A percentile compares a stretch with the other conserved stretches of the same genome.
phyloP scores from a whole-genome alignment of 2,888 invertebrate genomes.

The Agonopterix subpropinquella region DNA sequence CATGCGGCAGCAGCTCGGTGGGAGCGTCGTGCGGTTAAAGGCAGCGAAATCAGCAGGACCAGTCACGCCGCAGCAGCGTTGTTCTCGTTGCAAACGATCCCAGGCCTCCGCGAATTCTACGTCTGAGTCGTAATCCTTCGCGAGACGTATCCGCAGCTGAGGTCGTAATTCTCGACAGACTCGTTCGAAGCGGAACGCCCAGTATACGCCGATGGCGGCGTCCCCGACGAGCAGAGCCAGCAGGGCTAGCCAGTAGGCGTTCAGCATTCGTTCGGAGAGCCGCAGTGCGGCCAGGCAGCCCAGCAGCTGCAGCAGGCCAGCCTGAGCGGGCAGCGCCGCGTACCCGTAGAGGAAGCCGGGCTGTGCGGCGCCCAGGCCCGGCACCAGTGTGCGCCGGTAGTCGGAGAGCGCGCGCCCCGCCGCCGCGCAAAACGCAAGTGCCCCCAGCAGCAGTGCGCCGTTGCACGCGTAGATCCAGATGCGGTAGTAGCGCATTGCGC shows the following conservation, averaged over 20 bases:
- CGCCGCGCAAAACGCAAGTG: conserved; percentile 86
- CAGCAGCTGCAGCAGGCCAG: conserved; percentile 81
- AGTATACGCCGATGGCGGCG: conserved; percentile 88
- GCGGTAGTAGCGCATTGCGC: conserved; percentile 87
- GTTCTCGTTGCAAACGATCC: conserved; percentile 85
- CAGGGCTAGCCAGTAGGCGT: conserved; percentile 89
- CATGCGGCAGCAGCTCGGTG: conserved; percentile 63
- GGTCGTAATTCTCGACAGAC: conserved; percentile 85
- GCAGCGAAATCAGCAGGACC: conserved; percentile 74
- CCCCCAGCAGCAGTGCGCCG: conserved; percentile 88
- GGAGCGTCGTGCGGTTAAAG: conserved; percentile 56
- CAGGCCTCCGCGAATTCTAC: conserved; percentile 84
- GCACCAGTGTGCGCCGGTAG: conserved; percentile 82
- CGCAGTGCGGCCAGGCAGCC: conserved; percentile 89
- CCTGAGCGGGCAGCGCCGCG: conserved; percentile 85
- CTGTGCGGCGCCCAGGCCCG: conserved; percentile 84
- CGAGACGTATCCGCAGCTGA: conserved; percentile 75
- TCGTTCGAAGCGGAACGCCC: conserved; percentile 87
- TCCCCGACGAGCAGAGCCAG: conserved; percentile 88
- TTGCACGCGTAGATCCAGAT: conserved; percentile 96
- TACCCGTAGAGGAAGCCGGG: conserved; percentile 91
- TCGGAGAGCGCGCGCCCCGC: conserved; percentile 83
- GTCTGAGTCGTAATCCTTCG: conserved; percentile 83
- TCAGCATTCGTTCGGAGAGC: conserved; percentile 86
- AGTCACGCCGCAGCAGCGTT: conserved; percentile 86